Base-by-base conservation (phyloP, 2,888 invertebrate species). In the Galeruca laticollis region DNA sequence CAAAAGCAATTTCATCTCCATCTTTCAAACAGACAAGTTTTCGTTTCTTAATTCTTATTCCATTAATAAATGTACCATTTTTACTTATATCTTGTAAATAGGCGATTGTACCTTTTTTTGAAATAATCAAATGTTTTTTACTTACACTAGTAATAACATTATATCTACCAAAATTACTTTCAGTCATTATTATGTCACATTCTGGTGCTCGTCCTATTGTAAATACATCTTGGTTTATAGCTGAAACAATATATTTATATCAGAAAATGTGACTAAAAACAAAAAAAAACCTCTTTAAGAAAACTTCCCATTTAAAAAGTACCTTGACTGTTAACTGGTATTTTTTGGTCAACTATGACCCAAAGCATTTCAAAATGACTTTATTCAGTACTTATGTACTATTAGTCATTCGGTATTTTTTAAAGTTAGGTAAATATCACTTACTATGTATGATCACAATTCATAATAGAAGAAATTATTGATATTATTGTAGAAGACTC, bases 31-130 rank as follows among this genome's bases (percentile, higher is more conserved):
- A 21, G 18, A 57, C 43, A 21, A 35, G 89, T 11, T 90, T 90
- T n/a, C 90, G 90, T 82, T 89, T 91, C 64, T 94, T 94, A 76
- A 96, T 88, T 82, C 87, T 88, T 71, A 87, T 86, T 11, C 90
- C 90, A 86, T 96, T 95, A 0, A 96, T 84, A 86, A 90, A 96
- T 0, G 96, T 96, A 0, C 96, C 96, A 87, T 96, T 96, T 76
- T 92, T 90, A 59, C 95, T 95, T 0, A 88, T 82, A 81, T 96
- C 96, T 80, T 90, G 88, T 3, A 94, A 77, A 60, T 78, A 81
- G 3, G 80, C 77, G 4, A 75, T 66, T 10, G 72, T 70, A 18
- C 47, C 18, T 54, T 88, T 88, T 76, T 88, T 86, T 21, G 77
- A 86, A 56, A 93, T 89, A 9, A 80, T 74, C 81, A 92, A 92